A percentile compares a stretch with the other conserved stretches of the same genome.
These are phyloP conservation scores for Uria aalge DNA, from an alignment of 2,113 vertebrate species.

Conservation along the genomic window DNA sequence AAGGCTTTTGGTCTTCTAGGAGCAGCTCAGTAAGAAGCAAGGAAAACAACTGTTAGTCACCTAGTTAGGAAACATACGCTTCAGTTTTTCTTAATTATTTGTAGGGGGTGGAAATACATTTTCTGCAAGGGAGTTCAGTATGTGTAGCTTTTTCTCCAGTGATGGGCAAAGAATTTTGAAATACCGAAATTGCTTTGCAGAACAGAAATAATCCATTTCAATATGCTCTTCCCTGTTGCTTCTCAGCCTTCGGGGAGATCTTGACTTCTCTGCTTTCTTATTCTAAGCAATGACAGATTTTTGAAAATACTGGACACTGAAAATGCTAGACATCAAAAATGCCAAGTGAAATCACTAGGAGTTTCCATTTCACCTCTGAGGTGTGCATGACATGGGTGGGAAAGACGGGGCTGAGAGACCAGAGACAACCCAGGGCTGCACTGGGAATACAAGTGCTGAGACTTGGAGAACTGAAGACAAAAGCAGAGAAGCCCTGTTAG, in stretches of 20 bases:
- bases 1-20: not conserved
- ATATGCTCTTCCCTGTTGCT: not conserved
- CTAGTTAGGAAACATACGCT: not conserved
- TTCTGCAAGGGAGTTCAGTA: not conserved
- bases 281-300: not conserved
- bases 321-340: not conserved
- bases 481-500: not conserved
- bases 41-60: not conserved
- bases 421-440: not conserved
- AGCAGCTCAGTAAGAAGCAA: not conserved
- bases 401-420: not conserved
- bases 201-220: not conserved
- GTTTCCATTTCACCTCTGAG: not conserved
- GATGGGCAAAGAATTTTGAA: not conserved
- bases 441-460: not conserved
- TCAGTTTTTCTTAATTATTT: not conserved
- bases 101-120: not conserved
- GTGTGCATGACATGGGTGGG: fast-evolving
- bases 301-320: not conserved
- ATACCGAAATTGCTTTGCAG: not conserved
- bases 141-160: not conserved
- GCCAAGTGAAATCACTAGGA: not conserved
- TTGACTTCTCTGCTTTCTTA: not conserved
- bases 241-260: not conserved
- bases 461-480: not conserved